phyloP scores from a whole-genome alignment of 2,888 invertebrate genomes.

The Clusia tigrina region DNA sequence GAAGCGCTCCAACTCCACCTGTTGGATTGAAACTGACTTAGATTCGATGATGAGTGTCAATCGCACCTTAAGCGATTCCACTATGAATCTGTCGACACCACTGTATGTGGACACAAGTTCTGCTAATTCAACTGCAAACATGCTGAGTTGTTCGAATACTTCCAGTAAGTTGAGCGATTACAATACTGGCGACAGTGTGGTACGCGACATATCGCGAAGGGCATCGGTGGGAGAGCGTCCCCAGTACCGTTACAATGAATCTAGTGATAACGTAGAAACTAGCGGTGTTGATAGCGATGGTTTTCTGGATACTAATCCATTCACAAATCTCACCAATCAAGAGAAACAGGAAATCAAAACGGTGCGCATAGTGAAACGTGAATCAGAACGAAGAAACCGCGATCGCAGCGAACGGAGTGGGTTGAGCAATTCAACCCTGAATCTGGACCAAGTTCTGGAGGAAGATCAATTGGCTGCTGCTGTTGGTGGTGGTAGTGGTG shows the following conservation, averaged over 20 bases:
- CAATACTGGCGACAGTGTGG: conserved; percentile 42
- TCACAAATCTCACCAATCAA: conserved; percentile 72
- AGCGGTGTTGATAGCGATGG: conserved; percentile 64
- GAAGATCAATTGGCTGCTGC: conserved; percentile 52
- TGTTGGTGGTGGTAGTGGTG: too few relatives aligned
- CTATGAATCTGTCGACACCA: conserved; percentile 66
- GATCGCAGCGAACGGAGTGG: conserved; percentile 77
- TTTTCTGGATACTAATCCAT: conserved; percentile 59
- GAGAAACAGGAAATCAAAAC: conserved; percentile 93
- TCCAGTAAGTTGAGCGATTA: conserved; percentile 56
- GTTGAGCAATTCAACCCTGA: conserved; percentile 59
- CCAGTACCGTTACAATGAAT: conserved; percentile 53
- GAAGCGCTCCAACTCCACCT: conserved; percentile 71
- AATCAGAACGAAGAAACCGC: conserved; percentile 84
- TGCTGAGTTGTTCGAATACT: conserved; percentile 41
- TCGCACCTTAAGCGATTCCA: conserved; percentile 68
- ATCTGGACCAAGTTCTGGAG: conserved; percentile 64
- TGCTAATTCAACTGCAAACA: conserved; percentile 39
- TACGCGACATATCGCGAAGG: conserved; percentile 30
- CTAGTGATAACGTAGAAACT: conserved; percentile 60
- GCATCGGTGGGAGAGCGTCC: conserved; percentile 5
- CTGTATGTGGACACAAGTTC: conserved; percentile 74
- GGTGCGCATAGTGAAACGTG: conserved; percentile 90
- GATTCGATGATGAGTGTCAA: conserved; percentile 82
- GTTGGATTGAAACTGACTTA: conserved; percentile 89